These are phyloP conservation scores for Styela plicata DNA, from an alignment of 23 tunicate species.

Conservation along the genomic window DNA sequence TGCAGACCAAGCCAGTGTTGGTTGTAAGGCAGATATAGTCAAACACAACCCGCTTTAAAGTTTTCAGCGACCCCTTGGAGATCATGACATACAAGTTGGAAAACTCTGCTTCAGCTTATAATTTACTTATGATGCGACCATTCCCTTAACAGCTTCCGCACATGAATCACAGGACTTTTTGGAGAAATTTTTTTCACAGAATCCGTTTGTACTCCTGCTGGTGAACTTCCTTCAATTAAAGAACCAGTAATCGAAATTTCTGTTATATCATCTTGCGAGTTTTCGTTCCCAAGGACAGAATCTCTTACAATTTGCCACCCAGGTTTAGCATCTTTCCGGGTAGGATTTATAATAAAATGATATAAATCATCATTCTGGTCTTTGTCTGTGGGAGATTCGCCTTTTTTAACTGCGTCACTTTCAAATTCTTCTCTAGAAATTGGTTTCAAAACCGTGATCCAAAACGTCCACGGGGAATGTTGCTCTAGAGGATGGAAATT, in stretches of 20 bases:
- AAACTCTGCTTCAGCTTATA: too few relatives aligned
- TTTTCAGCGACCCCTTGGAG: too few relatives aligned
- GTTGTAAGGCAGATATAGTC: too few relatives aligned
- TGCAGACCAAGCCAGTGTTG: too few relatives aligned
- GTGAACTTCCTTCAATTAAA: neutral
- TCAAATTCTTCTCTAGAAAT: conserved; percentile 12
- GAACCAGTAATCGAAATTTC: neutral
- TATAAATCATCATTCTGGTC: conserved; percentile 3
- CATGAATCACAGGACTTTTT: conserved; percentile 17
- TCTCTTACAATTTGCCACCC: conserved; percentile 55
- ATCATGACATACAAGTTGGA: too few relatives aligned
- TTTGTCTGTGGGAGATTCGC: neutral
- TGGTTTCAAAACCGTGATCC: conserved; percentile 44
- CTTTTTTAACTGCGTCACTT: neutral
- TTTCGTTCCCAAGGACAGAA: conserved; percentile 15
- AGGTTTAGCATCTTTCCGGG: conserved; percentile 16
- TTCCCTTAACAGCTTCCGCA: conserved; percentile 37
- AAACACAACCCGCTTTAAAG: too few relatives aligned
- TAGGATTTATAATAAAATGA: conserved; percentile 12
- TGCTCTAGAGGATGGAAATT: conserved; percentile 63
- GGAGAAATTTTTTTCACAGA: conserved; percentile 30
- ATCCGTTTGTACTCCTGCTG: neutral
- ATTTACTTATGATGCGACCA: conserved; percentile 34
- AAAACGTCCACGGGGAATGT: conserved; percentile 74
- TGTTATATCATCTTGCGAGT: neutral